A percentile compares a stretch with the other conserved stretches of the same genome.
Evolutionary conservation across 2,113 vertebrate genomes (phyloP).

Genomic region (Grammomys dolichurus): DNA sequence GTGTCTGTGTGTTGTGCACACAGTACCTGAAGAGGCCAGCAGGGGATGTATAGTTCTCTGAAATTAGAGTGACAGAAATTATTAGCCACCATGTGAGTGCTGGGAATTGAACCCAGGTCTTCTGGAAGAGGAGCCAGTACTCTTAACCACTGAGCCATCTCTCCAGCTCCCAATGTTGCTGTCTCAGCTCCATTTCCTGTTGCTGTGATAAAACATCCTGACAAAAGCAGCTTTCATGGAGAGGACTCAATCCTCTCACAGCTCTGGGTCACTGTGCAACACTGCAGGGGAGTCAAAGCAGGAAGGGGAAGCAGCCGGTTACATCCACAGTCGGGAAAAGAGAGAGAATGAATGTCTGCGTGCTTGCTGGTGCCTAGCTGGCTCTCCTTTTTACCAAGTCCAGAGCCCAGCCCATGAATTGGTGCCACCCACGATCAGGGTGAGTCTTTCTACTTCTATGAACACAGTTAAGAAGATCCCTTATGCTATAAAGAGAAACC

Average conservation of each 20-base stretch:
- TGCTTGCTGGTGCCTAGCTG: background rate
- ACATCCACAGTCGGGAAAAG: background rate
- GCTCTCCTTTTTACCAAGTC: background rate
- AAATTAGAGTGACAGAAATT: background rate
- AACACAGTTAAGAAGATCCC: background rate
- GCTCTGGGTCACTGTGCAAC: background rate
- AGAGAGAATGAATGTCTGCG: background rate
- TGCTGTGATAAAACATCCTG: background rate
- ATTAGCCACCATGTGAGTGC: background rate
- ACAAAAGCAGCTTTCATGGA: background rate
- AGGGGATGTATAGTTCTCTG: background rate
- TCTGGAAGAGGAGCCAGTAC: background rate
- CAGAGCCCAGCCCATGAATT: background rate
- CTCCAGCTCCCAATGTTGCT: background rate
- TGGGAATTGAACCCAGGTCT: background rate
- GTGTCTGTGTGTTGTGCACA: background rate
- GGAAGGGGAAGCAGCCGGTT: background rate
- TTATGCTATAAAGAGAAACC: background rate
- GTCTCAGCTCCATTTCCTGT: background rate
- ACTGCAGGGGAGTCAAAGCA: background rate
- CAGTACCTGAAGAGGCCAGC: background rate
- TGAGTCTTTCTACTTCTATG: background rate
- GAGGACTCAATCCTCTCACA: background rate
- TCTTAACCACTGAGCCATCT: background rate
- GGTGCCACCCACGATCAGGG: background rate